Conservation (phyloP, 2,797 vertebrate species). For the Sebastiscus albofasciatus region DNA sequence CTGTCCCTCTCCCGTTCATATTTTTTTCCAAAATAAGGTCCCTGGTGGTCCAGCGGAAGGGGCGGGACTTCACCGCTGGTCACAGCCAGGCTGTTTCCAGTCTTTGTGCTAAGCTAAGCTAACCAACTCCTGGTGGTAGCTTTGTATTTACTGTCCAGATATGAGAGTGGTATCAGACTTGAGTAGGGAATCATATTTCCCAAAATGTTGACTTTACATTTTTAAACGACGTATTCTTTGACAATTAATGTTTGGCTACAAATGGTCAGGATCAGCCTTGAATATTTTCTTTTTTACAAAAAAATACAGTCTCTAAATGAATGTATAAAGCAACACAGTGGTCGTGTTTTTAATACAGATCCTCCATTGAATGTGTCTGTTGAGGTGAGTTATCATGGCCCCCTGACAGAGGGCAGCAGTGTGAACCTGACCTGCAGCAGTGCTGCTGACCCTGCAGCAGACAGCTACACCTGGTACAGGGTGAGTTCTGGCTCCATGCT, state of each 20-base stretch:
- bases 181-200: too few species aligned
- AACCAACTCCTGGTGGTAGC: not conserved
- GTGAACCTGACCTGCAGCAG: conserved; percentile 67
- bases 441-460: conserved; percentile 57
- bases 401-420: conserved; percentile 11
- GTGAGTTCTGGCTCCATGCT: not conserved
- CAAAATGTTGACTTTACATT: not conserved
- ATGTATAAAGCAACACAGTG: not conserved
- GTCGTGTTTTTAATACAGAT: conserved; percentile 26
- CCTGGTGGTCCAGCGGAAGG: too few species aligned
- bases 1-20: too few species aligned
- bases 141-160: not conserved
- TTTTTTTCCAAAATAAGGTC: too few species aligned
- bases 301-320: not conserved
- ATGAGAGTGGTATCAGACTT: not conserved
- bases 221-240: not conserved
- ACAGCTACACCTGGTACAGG: conserved; percentile 67
- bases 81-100: not conserved
- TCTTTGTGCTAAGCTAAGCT: not conserved
- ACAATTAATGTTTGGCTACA: not conserved
- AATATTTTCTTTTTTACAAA: not conserved
- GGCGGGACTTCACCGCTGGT: too few species aligned
- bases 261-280: not conserved
- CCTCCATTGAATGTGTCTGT: conserved; percentile 42
- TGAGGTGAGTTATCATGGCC: conserved; percentile 7